Base-by-base conservation (phyloP, 2,113 vertebrate genomes). In the Thomomys bottae region DNA sequence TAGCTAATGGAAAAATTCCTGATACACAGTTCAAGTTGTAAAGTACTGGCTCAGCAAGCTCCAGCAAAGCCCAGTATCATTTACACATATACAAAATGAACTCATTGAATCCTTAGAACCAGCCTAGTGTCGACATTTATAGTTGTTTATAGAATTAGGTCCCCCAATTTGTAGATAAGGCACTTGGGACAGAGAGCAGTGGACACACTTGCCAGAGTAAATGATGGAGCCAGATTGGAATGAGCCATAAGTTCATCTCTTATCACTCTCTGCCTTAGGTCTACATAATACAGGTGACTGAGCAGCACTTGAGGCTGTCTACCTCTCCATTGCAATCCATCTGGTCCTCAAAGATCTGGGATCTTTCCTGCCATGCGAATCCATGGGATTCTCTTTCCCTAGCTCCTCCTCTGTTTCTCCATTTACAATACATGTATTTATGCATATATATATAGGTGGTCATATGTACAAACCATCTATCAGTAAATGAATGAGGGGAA, bases 91-190 rank as follows among this genome's bases (percentile, higher is more conserved):
- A 15, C 12, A 24, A 82, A 92, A 66, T 77, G 32, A 84, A 75
- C 14, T 94, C 11, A 42, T 20, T 85, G 85, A 89, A 64, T 66
- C 6, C 21, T 93, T n/a, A 59, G 63, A 77, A 81, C 8, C 57
- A 90, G n/a, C 38, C 49, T 32, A 30, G 4, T 84, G 14, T 45
- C 90, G 26, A 64, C 57, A 61, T 49, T 79, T 89, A 54, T 40
- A 63, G 36, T 12, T 72, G 8, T 12, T 59, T 59, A 26, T 76
- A 28, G 38, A 72, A 59, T 59, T 32, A 79, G 66, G 64, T 88
- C 61, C 17, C 45, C 75, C n/a, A 79, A 54, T 79, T 90, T 79
- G 70, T 14, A 70, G 36, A 40, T 42, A 76, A 70, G 38, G 36
- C 68, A 64, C 30, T 32, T 30, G 45, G 68, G 32, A 40, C 28